Evolutionary conservation across 2,113 vertebrate species (phyloP), one percentile per base, ranked within the genome.

Genomic region (Coregonus clupeaformis): DNA sequence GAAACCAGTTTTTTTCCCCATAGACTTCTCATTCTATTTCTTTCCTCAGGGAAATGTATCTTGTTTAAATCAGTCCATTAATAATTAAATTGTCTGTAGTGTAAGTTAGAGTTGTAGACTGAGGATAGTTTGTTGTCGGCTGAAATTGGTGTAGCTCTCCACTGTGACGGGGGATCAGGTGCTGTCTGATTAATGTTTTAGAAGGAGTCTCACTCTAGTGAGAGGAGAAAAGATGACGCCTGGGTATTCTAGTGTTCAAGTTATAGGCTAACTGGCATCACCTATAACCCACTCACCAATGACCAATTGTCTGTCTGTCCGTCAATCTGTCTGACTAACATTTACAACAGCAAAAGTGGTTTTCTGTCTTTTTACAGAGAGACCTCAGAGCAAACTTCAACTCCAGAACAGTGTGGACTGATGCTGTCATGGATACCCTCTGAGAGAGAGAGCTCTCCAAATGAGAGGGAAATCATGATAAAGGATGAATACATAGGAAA

Each of bases 141-240:
- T 29, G 29, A 29, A 29, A 3, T 18, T 42, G 3, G 66, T 22
- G 32, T 29, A 76, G 13, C 68, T 80, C 85, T 85, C 71, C 78
- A 9, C 57, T n/a, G 11, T 82, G 89, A 84, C 84, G 89, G 55
- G 3, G 1, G 88, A 91, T 75, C 79, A 60, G 52, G 42, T 5
- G 84, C 86, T 45, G 42, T 45, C 42, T 45, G 42, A 91, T 91
- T 1, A 91, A 91, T 84, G 75, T 88, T 91, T 91, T 78, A n/a
- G n/a, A n/a, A 91, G 67, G 80, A 72, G 89, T 84, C 75, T 85
- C 77, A 77, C 86, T 86, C 85, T 52, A 80, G 72, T 79, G 85
- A 69, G 30, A 25, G 64, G 0, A 73, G 79, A 84, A 59, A 77
- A 77, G 72, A 74, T 4, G 27, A 18, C 13, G 24, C 24, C 22